These are phyloP conservation scores for Cyprinodon brontotheroides DNA, from an alignment of 2,113 vertebrate species.

Conservation along the genomic window DNA sequence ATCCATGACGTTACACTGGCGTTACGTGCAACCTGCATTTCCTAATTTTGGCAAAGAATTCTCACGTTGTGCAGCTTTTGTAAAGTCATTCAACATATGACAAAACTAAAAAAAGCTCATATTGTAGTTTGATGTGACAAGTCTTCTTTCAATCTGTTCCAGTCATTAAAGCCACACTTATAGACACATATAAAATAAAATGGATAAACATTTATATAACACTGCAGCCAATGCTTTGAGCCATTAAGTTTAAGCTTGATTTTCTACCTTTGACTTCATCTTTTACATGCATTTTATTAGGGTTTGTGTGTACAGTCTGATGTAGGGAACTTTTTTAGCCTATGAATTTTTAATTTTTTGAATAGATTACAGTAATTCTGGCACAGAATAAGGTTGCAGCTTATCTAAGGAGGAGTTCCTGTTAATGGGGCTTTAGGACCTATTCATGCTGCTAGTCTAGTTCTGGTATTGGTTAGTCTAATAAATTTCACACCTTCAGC, in stretches of 20 bases:
- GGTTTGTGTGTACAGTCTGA: no score
- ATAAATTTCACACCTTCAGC: no score
- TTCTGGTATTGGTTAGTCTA: no score
- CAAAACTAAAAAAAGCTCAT: not conserved
- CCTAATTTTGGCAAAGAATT: not conserved
- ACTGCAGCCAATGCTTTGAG: not conserved
- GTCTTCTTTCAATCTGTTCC: no score
- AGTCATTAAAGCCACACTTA: not conserved
- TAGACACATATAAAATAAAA: not conserved
- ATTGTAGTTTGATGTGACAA: not conserved
- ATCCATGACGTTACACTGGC: conserved; percentile 11
- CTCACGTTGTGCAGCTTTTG: not conserved
- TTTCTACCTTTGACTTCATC: no score
- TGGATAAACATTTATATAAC: not conserved
- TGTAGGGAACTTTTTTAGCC: no score
- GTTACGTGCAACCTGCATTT: not conserved
- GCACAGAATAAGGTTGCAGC: no score
- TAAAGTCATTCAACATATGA: not conserved
- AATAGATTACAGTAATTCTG: no score
- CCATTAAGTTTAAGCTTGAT: no score
- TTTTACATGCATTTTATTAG: no score
- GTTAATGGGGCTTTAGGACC: not conserved
- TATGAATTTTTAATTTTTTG: no score
- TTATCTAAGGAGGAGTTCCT: not conserved
- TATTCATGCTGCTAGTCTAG: no score